phyloP scores from a whole-genome alignment of 2,888 invertebrate species.

The Gastracanthus pulcherrimus region DNA sequence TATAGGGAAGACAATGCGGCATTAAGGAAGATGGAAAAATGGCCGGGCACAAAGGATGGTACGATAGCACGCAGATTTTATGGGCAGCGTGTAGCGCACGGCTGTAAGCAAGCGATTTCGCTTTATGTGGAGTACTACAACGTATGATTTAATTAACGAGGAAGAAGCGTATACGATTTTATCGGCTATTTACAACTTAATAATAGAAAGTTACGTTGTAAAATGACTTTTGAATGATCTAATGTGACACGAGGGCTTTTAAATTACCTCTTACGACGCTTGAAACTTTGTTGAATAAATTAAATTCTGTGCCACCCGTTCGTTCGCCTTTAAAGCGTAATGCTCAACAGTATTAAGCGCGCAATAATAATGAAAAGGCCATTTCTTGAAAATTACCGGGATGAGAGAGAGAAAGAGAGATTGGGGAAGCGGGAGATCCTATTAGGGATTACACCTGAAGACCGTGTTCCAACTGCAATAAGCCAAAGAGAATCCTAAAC shows the following conservation, averaged over 20 bases:
- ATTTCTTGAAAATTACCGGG: constrained; percentile 6
- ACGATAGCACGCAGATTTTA: constrained; percentile 6
- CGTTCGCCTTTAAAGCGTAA: not conserved
- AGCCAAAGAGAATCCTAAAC: constrained; percentile 2
- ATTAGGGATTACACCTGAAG: constrained; percentile 3
- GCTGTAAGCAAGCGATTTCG: too few relatives aligned
- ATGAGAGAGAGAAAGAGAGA: not conserved
- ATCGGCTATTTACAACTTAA: not conserved
- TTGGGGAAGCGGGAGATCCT: constrained; percentile 1
- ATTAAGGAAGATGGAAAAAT: constrained; percentile 21
- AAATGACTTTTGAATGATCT: not conserved
- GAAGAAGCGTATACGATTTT: not conserved
- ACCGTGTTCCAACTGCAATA: not conserved
- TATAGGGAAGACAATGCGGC: constrained; percentile 26
- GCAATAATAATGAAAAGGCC: constrained; percentile 21
- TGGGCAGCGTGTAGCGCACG: not conserved
- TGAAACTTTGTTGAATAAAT: too few relatives aligned
- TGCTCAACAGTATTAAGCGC: not conserved
- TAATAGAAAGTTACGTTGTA: too few relatives aligned
- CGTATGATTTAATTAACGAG: not conserved
- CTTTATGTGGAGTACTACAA: not conserved
- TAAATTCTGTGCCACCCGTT: not conserved
- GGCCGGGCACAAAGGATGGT: not conserved
- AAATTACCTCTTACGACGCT: too few relatives aligned
- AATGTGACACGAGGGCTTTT: not conserved